Percentiles rank a stretch among this genome's conserved stretches.
Conservation (phyloP, 2,888 invertebrate species). For the Metallyticus violacea region DNA sequence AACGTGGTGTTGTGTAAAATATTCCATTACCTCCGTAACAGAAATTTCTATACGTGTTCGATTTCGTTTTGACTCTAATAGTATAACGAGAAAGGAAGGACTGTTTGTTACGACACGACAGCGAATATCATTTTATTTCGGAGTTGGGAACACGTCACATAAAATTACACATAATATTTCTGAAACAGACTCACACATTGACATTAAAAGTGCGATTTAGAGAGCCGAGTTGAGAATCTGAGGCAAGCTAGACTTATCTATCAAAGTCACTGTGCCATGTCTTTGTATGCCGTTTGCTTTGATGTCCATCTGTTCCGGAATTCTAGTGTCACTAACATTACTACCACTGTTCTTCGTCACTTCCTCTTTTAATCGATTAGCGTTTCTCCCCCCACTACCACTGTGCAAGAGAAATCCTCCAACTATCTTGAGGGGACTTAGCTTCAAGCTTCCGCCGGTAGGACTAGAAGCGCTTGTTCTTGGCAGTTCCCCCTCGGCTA, state of each 20-base stretch:
- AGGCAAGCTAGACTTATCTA: background rate
- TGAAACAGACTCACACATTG: background rate
- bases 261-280: background rate
- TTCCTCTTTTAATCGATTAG: background rate
- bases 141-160: too few relatives aligned
- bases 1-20: too few relatives aligned
- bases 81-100: too few relatives aligned
- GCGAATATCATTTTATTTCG: background rate
- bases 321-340: background rate
- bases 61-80: too few relatives aligned
- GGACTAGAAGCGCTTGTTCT: constrained; percentile 32
- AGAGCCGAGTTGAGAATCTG: background rate
- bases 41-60: too few relatives aligned
- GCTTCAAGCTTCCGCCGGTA: constrained; percentile 42
- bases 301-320: background rate
- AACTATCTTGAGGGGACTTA: constrained; percentile 49
- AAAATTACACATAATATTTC: background rate
- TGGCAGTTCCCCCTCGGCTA: constrained; percentile 30
- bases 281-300: background rate
- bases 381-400: constrained; percentile 36
- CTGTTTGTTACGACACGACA: background rate
- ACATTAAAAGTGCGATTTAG: background rate
- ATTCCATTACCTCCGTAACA: too few relatives aligned
- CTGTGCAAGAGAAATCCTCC: constrained; percentile 47
- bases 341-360: background rate